Evolutionary conservation across 2,797 vertebrate species (phyloP).

Genomic region (Otolemur crassicaudatus): DNA sequence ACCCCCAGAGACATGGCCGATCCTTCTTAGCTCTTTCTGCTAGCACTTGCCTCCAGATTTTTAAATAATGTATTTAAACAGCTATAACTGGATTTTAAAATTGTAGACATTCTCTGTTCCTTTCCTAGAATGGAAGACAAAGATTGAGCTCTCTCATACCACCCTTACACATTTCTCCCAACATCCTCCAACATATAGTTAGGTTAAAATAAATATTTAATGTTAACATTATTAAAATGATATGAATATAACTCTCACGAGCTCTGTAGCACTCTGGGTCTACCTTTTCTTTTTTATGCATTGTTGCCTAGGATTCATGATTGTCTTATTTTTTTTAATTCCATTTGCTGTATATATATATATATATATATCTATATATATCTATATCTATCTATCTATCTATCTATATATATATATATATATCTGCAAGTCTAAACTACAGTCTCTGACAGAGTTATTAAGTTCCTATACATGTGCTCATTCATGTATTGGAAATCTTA

Average conservation of each 20-base stretch:
- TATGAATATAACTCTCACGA: background rate
- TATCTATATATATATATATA: no score
- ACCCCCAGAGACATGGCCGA: background rate
- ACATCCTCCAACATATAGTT: background rate
- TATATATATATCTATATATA: no score
- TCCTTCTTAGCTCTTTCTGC: background rate
- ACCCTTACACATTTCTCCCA: background rate
- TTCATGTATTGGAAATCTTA: background rate
- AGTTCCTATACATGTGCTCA: background rate
- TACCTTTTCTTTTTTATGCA: background rate
- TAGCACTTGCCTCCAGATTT: background rate
- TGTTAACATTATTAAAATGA: background rate
- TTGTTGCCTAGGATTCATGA: background rate
- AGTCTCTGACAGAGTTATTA: background rate
- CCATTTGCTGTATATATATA: background rate
- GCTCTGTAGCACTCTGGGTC: background rate
- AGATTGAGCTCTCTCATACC: background rate
- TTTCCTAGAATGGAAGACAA: background rate
- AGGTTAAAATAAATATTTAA: background rate
- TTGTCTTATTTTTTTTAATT: background rate
- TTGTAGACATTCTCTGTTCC: background rate
- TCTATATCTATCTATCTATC: no score
- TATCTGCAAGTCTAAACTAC: background rate
- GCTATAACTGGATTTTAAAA: background rate
- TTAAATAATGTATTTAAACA: constrained; percentile 2